Percentiles rank a stretch among this genome's conserved stretches.
phyloP scores from a whole-genome alignment of 1,140 invertebrate species.

The Magallana ariakensis region DNA sequence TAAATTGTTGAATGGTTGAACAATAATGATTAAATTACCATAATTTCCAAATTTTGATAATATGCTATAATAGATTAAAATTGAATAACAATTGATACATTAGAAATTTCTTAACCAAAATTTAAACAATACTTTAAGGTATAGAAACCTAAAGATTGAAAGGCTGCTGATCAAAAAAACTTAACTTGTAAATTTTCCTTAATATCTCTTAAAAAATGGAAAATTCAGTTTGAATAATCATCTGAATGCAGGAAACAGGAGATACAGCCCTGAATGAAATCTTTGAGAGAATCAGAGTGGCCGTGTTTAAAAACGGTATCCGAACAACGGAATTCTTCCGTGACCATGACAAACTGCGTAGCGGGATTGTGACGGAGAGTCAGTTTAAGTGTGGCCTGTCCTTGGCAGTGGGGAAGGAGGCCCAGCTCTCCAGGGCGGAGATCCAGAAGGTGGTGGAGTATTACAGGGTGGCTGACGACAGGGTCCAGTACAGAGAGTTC shows the following conservation, averaged over 20 bases:
- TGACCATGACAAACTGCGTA: slow-evolving; percentile 78
- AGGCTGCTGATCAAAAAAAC: no score
- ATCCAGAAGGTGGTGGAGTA: slow-evolving; percentile 78
- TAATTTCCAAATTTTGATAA: no score
- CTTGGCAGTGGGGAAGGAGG: slow-evolving; percentile 77
- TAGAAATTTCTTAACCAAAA: no score
- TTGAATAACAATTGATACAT: no score
- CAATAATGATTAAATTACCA: no score
- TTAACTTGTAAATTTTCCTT: no score
- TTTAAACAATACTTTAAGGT: no score
- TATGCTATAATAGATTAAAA: no score
- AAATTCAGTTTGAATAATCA: neutral
- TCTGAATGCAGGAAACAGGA: slow-evolving; percentile 61
- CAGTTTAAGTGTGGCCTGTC: slow-evolving; percentile 79
- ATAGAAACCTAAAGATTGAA: no score
- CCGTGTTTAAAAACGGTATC: slow-evolving; percentile 78
- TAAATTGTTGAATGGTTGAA: no score
- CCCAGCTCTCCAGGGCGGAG: slow-evolving; percentile 75
- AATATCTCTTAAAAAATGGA: no score
- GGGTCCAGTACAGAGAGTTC: slow-evolving; percentile 78
- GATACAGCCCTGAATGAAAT: slow-evolving; percentile 77
- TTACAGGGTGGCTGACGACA: slow-evolving; percentile 75
- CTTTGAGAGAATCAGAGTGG: slow-evolving; percentile 77
- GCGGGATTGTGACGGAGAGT: slow-evolving; percentile 78
- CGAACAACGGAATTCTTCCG: slow-evolving; percentile 79